Evolutionary conservation across 2,797 vertebrate species (phyloP), one percentile per base, ranked within the genome.

Genomic region (Pelobates cultripes): DNA sequence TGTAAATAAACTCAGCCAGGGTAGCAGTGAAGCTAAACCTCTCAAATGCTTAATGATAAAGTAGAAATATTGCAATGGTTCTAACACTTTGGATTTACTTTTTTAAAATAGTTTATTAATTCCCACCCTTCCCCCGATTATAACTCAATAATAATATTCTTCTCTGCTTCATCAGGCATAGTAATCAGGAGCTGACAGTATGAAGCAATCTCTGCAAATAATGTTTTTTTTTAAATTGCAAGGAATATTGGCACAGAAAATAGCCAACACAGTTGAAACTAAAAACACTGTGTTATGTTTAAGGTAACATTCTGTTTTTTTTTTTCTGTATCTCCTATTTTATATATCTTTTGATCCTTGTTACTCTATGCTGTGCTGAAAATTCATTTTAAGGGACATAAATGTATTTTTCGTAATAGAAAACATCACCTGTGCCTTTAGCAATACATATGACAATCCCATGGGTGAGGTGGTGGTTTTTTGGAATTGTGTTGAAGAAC

Each of bases 91-190:
- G 28, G 17, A 10, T 40, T 64, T 64, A 57, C 28, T 7, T 40
- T 64, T 17, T 28, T 28, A 64, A 64, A 64, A 4, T 28, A 28
- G 3, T 64, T 44, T 75, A 4, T 55, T 71, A 15, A 41, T 28
- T 28, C 28, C 28, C 28, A 28, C 60, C 43, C n/a, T 28, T 28
- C 55, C 60, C 60, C 14, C 43, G 12, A 14, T 43, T 43, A 8
- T 43, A 42, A 4, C 4, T 3, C 43, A 70, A 51, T 28, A 47
- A 64, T 67, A 75, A 45, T 75, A 60, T 40, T 4, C 28, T 67
- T 53, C 64, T 4, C 75, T 68, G 13, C 64, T 66, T 76, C 63
- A 67, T 51, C 28, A n/a, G 51, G 13, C 45, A 76, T 76, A 53
- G 51, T 4, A 70, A 45, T 45, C 68, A 70, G 7, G 61, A 66